Evolutionary conservation across 2,113 vertebrate genomes (phyloP), one percentile per base, ranked within the genome.

Genomic region (Albula goreensis): DNA sequence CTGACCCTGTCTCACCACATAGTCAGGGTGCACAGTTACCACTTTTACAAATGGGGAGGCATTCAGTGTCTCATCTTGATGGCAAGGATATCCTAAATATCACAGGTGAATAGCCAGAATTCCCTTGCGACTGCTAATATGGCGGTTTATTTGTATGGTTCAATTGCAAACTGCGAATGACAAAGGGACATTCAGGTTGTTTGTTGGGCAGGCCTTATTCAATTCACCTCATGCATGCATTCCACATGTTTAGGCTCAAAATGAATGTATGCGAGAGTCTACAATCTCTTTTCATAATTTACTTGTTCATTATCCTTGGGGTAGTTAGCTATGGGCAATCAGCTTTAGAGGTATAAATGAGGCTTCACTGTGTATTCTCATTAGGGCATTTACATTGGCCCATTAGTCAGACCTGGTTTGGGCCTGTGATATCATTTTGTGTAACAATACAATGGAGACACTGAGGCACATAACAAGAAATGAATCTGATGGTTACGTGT

Each of bases 281-380:
- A 88, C 56, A 92, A 91, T 93, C 89, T 87, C 87, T 92, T 90
- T 86, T 85, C 86, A 90, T 91, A 87, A 92, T 93, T 94, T 93
- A 90, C 81, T 78, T 85, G 85, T 86, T 91, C 89, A 93, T 95
- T 94, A 90, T 85, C 87, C 85, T 90, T 88, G 88, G 90, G 92
- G 90, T 90, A 88, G 92, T 95, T 94, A 93, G 91, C 87, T 78
- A 92, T 89, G 92, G 93, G 87, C 83, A 86, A 94, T 93, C 88
- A 89, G 91, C 92, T 92, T 87, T 19, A 80, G 91, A 93, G 91
- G 93, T 90, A 93, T 91, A 86, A 92, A 92, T 91, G 90, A 85
- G 90, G 89, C 88, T 90, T 89, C 53, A 49, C 81, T 88, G 88
- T 63, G 89, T 84, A 90, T 90, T 89, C 90, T 93, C 89, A 93